Base-by-base conservation (phyloP, 2,113 vertebrate genomes). In the Urocolius indicus region DNA sequence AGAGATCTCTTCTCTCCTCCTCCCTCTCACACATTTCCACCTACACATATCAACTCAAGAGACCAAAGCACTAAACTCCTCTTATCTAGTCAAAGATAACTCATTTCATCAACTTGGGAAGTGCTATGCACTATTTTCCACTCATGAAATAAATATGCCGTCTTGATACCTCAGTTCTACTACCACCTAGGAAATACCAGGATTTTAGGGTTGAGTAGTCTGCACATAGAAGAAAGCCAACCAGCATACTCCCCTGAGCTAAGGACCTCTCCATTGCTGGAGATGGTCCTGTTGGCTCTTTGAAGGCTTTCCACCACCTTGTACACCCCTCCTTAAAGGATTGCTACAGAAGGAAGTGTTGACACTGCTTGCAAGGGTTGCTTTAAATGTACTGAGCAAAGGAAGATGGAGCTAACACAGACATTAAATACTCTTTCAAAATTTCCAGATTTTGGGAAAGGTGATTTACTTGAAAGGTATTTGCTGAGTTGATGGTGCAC, bases 241-340 rank as follows among this genome's bases (percentile, higher is more conserved):
- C 9, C 58, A 36, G 71, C 23, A 41, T 6, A 23, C 23, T 87
- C 38, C 46, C 51, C 9, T 3, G 10, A 34, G 38, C 68, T 76
- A 11, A 45, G n/a, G 26, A 34, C 26, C 55, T 74, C 59, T 88
- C 34, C 80, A 2, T 5, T 41, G 71, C 84, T 51, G 49, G 27
- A 45, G 74, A 18, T 11, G 22, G 16, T 13, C 48, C 21, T 29
- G 23, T 38, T 67, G 74, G n/a, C 38, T 84, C 48, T 91, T 55
- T 76, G 82, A 94, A 80, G 46, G 52, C 34, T 72, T 76, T 51
- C 71, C 61, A 69, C 63, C 52, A 23, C 36, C 72, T 57, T 27
- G 74, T 41, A 73, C 73, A 89, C 63, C 61, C 65, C 45, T 71
- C 81, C 90, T 88, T 92, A 86, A 93, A 93, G 85, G 20, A 29